Conservation (phyloP, 2,797 vertebrate species). For the Synaphobranchus kaupii region DNA sequence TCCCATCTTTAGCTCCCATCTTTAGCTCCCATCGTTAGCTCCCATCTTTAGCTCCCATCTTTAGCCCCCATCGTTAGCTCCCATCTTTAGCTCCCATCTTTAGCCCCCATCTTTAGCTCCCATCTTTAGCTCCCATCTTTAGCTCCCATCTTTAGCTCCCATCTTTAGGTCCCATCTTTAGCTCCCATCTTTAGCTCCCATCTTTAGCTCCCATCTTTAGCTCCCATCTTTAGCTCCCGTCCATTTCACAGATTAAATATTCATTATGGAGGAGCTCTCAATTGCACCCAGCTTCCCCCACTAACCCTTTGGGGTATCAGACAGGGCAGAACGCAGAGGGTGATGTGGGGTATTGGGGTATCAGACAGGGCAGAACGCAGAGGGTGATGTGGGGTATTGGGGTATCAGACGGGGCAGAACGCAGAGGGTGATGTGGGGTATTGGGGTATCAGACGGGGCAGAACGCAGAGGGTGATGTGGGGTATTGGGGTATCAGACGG, state of each 20-base stretch:
- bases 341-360: too few species aligned
- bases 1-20: conserved; percentile 27
- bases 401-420: too few species aligned
- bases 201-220: conserved; percentile 30
- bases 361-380: too few species aligned
- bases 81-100: conserved; percentile 27
- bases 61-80: conserved; percentile 25
- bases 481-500: too few species aligned
- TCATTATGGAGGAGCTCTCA: conserved; percentile 29
- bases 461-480: too few species aligned
- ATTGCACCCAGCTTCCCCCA: background rate
- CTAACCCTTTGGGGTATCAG: background rate
- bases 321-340: too few species aligned
- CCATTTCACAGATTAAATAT: conserved; percentile 45
- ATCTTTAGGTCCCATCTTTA: conserved; percentile 29
- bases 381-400: too few species aligned
- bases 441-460: too few species aligned
- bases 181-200: conserved; percentile 20
- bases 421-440: too few species aligned
- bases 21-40: conserved; percentile 23
- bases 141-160: conserved; percentile 20
- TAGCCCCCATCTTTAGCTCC: conserved; percentile 23
- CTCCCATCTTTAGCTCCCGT: conserved; percentile 15
- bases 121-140: conserved; percentile 30
- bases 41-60: conserved; percentile 26